Percentiles rank a stretch among this genome's conserved stretches.
Evolutionary conservation across 1,140 invertebrate genomes (phyloP).

Genomic region (Holotrichia oblita): DNA sequence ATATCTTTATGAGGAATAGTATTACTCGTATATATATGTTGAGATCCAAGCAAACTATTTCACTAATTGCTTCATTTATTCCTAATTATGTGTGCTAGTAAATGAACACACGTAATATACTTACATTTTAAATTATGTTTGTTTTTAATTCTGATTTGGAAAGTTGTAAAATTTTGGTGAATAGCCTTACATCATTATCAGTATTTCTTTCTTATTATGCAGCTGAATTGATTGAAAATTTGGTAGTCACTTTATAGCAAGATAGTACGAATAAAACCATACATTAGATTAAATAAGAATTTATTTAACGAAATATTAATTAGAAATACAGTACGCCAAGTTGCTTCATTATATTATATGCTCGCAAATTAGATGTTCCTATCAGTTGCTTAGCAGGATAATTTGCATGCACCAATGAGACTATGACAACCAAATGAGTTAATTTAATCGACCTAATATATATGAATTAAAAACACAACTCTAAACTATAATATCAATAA

Average conservation of each 20-base stretch:
- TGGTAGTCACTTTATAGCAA: neutral
- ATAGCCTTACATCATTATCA: too few species aligned
- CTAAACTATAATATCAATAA: conserved; percentile 19
- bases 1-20: too few species aligned
- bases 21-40: too few species aligned
- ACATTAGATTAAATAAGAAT: conserved; percentile 2
- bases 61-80: too few species aligned
- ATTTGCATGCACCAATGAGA: conserved; percentile 26
- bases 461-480: conserved; percentile 28
- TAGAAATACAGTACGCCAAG: conserved; percentile 19
- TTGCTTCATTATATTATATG: conserved; percentile 17
- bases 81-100: too few species aligned
- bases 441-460: neutral
- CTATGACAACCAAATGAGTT: neutral
- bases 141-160: too few species aligned
- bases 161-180: too few species aligned
- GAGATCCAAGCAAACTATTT: too few species aligned
- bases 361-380: conserved; percentile 15
- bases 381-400: conserved; percentile 25
- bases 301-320: conserved; percentile 11
- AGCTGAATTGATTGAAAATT: neutral
- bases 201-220: too few species aligned
- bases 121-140: too few species aligned
- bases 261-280: neutral
- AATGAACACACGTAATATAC: too few species aligned